phyloP scores from a whole-genome alignment of 2,888 invertebrate genomes.

The Conistra vaccinii region DNA sequence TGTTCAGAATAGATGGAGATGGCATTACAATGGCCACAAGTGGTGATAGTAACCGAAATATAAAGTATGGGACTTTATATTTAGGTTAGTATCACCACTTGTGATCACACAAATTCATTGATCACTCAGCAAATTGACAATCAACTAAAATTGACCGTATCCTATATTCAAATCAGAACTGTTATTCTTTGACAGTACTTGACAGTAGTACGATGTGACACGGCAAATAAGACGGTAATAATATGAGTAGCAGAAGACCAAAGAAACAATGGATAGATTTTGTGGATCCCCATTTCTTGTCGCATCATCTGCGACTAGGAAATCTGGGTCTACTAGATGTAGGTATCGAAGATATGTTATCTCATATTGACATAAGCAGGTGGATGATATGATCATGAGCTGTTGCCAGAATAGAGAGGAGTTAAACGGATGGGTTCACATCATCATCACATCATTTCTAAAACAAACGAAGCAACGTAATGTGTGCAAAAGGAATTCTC shows the following conservation, averaged over 20 bases:
- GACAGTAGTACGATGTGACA: not conserved
- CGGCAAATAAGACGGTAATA: not conserved
- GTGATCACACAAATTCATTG: no score
- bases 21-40: not conserved
- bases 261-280: not conserved
- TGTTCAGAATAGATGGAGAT: not conserved
- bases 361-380: not conserved
- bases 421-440: not conserved
- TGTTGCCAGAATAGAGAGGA: not conserved
- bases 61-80: not conserved
- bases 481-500: constrained; percentile 30
- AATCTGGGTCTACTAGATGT: not conserved
- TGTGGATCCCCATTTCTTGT: no score
- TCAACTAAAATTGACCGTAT: not conserved
- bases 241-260: not conserved
- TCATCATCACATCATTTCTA: not conserved
- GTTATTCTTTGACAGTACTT: not conserved
- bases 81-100: no score
- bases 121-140: not conserved
- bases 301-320: no score
- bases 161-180: not conserved
- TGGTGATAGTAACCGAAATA: not conserved
- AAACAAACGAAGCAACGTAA: not conserved
- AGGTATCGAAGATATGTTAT: not conserved
- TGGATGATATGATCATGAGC: not conserved